phyloP scores from a whole-genome alignment of 1,140 invertebrate species.

The Dendroctonus ponderosae region DNA sequence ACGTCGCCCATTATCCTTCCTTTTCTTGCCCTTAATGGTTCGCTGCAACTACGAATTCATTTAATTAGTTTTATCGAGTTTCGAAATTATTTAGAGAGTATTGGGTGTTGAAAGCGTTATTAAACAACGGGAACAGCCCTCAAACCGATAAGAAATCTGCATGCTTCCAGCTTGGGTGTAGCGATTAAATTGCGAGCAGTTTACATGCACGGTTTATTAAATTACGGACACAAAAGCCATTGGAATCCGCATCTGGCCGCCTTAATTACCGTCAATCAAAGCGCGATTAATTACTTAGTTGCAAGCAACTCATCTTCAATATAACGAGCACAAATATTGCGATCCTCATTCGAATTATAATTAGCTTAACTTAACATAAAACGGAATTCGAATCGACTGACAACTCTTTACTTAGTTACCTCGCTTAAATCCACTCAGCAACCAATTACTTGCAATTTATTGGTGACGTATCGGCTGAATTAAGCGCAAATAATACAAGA shows the following conservation, averaged over 20 bases:
- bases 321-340: constrained; percentile 4
- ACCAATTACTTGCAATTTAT: constrained; percentile 5
- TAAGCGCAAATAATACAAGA: constrained; percentile 8
- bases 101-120: constrained; percentile 18
- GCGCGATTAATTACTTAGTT: too few species aligned
- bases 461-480: constrained; percentile 4
- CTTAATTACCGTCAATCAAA: too few species aligned
- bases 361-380: constrained; percentile 12
- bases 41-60: constrained; percentile 35
- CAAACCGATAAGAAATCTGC: neutral
- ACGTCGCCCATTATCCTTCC: constrained; percentile 24
- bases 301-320: too few species aligned
- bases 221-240: too few species aligned
- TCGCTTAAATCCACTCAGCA: neutral
- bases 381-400: constrained; percentile 7
- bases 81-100: constrained; percentile 29
- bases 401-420: constrained; percentile 3
- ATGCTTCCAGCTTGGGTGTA: neutral
- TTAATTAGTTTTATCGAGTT: constrained; percentile 37
- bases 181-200: too few species aligned
- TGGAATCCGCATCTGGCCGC: too few species aligned
- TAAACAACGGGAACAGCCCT: neutral
- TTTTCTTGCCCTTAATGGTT: constrained; percentile 8
- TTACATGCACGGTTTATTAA: too few species aligned
- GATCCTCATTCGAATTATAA: constrained; percentile 17